Percentiles rank a stretch among this genome's conserved stretches.
Evolutionary conservation across 2,888 invertebrate species (phyloP).

Genomic region (Sipha maydis): DNA sequence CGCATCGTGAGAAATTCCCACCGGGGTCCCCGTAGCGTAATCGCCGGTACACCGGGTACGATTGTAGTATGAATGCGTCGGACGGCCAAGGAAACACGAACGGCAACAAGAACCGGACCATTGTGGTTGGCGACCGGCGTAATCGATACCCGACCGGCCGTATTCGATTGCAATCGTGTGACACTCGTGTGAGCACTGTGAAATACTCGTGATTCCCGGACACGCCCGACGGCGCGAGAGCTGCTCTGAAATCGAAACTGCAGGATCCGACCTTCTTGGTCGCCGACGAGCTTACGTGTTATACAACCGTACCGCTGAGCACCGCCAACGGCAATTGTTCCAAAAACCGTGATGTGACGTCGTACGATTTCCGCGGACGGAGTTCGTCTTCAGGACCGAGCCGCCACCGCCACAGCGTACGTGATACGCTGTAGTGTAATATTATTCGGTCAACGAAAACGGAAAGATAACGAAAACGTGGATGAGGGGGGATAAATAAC

Average conservation of each 20-base stretch:
- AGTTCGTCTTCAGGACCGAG: not conserved
- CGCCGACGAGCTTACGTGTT: not conserved
- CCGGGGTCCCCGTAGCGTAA: not conserved
- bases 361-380: too few relatives aligned
- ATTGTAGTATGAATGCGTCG: conserved; percentile 43
- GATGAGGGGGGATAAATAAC: not conserved
- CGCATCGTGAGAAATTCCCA: conserved; percentile 56
- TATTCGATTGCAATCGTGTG: conserved; percentile 58
- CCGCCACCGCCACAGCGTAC: too few relatives aligned
- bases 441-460: too few relatives aligned
- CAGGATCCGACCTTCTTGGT: not conserved
- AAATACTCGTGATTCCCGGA: conserved; percentile 56
- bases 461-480: too few relatives aligned
- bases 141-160: conserved; percentile 46
- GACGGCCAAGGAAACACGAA: conserved; percentile 14
- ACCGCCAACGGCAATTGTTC: too few relatives aligned
- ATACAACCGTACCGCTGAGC: too few relatives aligned
- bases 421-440: too few relatives aligned
- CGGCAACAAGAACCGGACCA: conserved; percentile 26
- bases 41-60: too few relatives aligned
- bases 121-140: conserved; percentile 50
- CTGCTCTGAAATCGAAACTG: conserved; percentile 51
- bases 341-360: not conserved
- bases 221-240: conserved; percentile 36
- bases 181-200: conserved; percentile 58